Percentiles rank a stretch among this genome's conserved stretches.
These are phyloP conservation scores for Apoderus coryli DNA, from an alignment of 2,888 invertebrate genomes.

Conservation along the genomic window DNA sequence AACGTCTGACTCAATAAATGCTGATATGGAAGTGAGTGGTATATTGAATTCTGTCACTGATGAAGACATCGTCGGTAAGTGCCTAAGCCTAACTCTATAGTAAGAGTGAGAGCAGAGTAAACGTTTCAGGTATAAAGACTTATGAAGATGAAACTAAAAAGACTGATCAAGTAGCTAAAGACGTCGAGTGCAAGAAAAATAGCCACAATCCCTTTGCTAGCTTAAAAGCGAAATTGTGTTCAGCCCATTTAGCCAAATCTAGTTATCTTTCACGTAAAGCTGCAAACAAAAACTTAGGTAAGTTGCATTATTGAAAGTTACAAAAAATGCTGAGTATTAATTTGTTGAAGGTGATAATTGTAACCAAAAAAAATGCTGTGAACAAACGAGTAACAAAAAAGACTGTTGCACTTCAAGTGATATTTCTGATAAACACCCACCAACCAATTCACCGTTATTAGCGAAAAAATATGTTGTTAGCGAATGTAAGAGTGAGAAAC, in stretches of 20 bases:
- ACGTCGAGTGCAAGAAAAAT: slow-evolving; percentile 26
- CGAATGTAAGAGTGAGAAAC: slow-evolving; percentile 26
- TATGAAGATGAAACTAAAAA: slow-evolving; percentile 27
- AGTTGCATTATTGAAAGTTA: slow-evolving; percentile 7
- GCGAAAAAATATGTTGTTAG: slow-evolving; percentile 18
- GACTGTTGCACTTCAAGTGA: slow-evolving; percentile 7
- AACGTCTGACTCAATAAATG: slow-evolving; percentile 36
- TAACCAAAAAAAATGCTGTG: slow-evolving; percentile 18
- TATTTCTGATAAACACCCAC: no score
- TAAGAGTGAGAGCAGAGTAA: background rate
- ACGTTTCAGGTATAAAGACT: slow-evolving; percentile 19
- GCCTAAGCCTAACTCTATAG: background rate
- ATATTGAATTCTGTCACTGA: slow-evolving; percentile 30
- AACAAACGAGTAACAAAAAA: slow-evolving; percentile 13
- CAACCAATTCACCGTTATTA: no score
- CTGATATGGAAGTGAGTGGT: slow-evolving; percentile 36
- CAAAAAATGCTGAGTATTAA: no score
- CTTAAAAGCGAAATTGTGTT: slow-evolving; percentile 33
- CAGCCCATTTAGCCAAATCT: slow-evolving; percentile 33
- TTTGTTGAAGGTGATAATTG: slow-evolving; percentile 20
- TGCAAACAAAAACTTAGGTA: slow-evolving; percentile 31
- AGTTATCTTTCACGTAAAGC: slow-evolving; percentile 32
- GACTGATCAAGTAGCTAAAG: slow-evolving; percentile 30
- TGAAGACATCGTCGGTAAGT: slow-evolving; percentile 24
- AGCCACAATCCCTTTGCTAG: slow-evolving; percentile 31